These are phyloP conservation scores for Harpagoxenus sublaevis DNA, from an alignment of 2,888 invertebrate species.

Conservation along the genomic window DNA sequence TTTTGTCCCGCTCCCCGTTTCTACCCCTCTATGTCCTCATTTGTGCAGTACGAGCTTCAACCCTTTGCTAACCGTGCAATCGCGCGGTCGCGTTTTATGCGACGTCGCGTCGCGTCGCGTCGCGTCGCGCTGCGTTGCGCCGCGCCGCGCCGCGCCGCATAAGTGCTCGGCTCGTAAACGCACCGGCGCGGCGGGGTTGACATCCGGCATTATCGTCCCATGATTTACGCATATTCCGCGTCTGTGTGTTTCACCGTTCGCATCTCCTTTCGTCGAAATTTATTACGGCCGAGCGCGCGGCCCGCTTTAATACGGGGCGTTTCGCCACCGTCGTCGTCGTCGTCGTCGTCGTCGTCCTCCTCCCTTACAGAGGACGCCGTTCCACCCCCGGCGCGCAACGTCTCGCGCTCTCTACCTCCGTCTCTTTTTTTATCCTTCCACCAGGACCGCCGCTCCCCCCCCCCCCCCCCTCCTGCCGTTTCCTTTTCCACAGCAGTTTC, in stretches of 20 bases:
- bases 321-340: constrained; percentile 25
- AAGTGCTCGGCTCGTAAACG: constrained; percentile 80
- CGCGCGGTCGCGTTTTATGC: constrained; percentile 34
- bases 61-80: constrained; percentile 41
- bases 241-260: constrained; percentile 83
- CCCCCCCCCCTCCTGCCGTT: constrained; percentile 47
- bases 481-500: constrained; percentile 63
- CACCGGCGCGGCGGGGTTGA: constrained; percentile 76
- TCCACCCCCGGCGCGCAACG: not conserved
- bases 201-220: constrained; percentile 83
- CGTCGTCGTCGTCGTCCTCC: not conserved
- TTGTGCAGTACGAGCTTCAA: constrained; percentile 28
- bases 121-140: constrained; percentile 11
- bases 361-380: constrained; percentile 18
- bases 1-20: constrained; percentile 1
- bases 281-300: constrained; percentile 71
- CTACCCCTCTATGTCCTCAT: not conserved
- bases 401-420: constrained; percentile 27
- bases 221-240: constrained; percentile 82
- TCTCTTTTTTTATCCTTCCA: constrained; percentile 51
- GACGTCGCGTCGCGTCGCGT: constrained; percentile 31
- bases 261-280: constrained; percentile 82
- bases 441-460: not conserved
- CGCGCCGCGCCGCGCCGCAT: constrained; percentile 47
- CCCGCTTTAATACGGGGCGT: constrained; percentile 25